Evolutionary conservation across 2,888 invertebrate species (phyloP).

Genomic region (Leucozona laternaria): DNA sequence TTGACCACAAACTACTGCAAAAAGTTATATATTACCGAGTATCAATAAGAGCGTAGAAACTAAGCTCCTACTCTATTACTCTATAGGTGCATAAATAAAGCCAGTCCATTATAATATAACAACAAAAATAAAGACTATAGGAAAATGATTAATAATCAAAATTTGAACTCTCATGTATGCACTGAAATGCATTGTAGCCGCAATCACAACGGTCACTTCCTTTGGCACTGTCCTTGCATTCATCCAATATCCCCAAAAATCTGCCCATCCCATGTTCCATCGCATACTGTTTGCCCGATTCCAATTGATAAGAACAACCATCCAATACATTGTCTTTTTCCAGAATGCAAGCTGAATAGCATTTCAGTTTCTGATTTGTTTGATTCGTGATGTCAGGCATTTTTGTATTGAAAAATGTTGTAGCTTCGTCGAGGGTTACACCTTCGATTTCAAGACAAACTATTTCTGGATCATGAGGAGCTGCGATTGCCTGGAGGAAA

Average conservation of each 20-base stretch:
- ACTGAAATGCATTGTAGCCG: constrained; percentile 10
- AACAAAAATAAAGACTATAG: too few species aligned
- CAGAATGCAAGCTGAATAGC: not conserved
- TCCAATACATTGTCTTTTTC: not conserved
- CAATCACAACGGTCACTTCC: constrained; percentile 3
- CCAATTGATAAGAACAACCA: constrained; percentile 6
- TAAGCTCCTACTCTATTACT: too few species aligned
- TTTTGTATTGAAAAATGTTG: not conserved
- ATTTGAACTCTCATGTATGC: not conserved
- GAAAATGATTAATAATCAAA: too few species aligned
- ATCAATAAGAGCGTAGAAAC: too few species aligned
- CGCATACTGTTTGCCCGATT: not conserved
- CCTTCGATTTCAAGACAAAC: not conserved
- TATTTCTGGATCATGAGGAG: not conserved
- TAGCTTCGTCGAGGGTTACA: not conserved
- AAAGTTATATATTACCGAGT: too few species aligned
- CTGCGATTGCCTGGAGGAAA: not conserved
- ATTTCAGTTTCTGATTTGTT: not conserved
- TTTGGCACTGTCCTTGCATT: not conserved
- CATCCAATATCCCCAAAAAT: not conserved
- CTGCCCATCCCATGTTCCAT: too few species aligned
- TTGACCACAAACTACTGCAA: too few species aligned
- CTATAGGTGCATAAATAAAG: too few species aligned
- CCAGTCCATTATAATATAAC: too few species aligned
- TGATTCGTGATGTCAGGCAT: not conserved